These are phyloP conservation scores for Chanos chanos DNA, from an alignment of 2,797 vertebrate genomes.

Conservation along the genomic window DNA sequence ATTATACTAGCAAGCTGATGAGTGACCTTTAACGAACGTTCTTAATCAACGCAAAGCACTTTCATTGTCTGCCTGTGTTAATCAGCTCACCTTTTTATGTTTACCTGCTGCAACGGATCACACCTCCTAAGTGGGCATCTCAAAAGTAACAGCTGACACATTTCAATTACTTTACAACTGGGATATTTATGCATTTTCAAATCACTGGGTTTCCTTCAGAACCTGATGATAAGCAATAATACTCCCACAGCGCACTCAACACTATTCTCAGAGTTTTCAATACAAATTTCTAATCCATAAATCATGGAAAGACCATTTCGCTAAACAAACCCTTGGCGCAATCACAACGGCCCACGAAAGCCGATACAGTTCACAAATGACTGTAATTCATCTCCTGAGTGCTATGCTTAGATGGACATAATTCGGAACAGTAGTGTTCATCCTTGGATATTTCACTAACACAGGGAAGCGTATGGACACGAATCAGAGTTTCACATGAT, in stretches of 20 bases:
- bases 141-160: no score
- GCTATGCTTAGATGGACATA: conserved; percentile 47
- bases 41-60: conserved; percentile 6
- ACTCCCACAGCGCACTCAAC: no score
- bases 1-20: neutral
- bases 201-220: no score
- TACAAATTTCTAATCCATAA: conserved; percentile 55
- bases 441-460: conserved; percentile 40
- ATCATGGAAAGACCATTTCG: conserved; percentile 56
- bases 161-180: no score
- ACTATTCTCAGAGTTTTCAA: conserved; percentile 50
- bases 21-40: conserved; percentile 16
- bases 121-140: no score
- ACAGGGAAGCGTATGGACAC: conserved; percentile 10
- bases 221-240: no score
- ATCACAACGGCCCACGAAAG: conserved; percentile 49
- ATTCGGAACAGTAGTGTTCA: conserved; percentile 46
- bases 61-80: conserved; percentile 20
- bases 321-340: conserved; percentile 57
- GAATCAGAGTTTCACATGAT: neutral
- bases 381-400: conserved; percentile 38
- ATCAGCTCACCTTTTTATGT: conserved; percentile 5
- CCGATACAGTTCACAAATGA: conserved; percentile 43
- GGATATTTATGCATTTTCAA: no score
- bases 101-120: no score